Conservation (phyloP, 92 coral and sea anemone genomes). For the Phenganax marumi region DNA sequence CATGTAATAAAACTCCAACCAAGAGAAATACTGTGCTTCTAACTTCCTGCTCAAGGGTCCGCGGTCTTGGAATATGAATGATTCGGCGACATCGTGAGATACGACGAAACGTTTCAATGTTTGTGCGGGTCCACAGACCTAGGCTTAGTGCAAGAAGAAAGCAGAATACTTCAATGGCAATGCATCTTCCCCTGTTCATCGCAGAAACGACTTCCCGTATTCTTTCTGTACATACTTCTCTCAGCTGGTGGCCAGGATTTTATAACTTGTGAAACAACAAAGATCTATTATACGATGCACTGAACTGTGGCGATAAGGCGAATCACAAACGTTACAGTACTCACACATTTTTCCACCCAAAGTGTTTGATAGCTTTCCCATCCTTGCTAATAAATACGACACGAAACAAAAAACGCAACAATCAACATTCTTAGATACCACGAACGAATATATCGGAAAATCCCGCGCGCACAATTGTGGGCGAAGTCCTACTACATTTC, state of each 20-base stretch:
- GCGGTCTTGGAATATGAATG: slow-evolving; percentile 51
- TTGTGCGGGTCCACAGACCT: background rate
- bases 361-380: too few relatives aligned
- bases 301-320: too few relatives aligned
- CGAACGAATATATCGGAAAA: background rate
- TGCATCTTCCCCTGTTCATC: slow-evolving; percentile 2
- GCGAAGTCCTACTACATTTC: background rate
- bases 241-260: slow-evolving; percentile 11
- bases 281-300: too few relatives aligned
- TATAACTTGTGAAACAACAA: background rate
- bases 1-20: slow-evolving; percentile 81
- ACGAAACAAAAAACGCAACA: too few relatives aligned
- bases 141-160: slow-evolving; percentile 1
- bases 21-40: slow-evolving; percentile 58
- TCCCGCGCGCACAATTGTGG: background rate
- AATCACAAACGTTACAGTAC: too few relatives aligned
- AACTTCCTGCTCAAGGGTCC: slow-evolving; percentile 68
- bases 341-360: too few relatives aligned
- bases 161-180: background rate
- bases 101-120: background rate
- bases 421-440: too few relatives aligned
- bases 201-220: background rate
- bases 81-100: background rate
- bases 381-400: too few relatives aligned
- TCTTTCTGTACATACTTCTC: background rate